Conservation (phyloP, 2,888 invertebrate species). For the Idaea dimidiata region DNA sequence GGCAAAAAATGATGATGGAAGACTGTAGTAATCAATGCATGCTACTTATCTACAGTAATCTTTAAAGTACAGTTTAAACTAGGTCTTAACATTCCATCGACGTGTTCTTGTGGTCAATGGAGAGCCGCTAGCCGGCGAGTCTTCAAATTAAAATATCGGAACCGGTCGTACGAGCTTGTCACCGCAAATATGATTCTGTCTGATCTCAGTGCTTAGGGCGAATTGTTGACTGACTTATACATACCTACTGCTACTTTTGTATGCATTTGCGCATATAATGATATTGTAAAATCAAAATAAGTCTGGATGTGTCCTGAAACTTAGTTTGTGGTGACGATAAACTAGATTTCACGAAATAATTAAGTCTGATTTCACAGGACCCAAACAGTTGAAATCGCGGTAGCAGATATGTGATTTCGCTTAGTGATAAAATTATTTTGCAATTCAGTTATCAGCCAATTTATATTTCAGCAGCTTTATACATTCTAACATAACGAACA, state of each 20-base stretch:
- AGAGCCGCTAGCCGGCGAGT: slow-evolving; percentile 5
- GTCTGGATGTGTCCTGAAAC: too few species aligned
- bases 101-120: slow-evolving; percentile 8
- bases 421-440: too few species aligned
- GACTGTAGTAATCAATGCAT: not conserved
- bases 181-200: not conserved
- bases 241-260: not conserved
- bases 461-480: too few species aligned
- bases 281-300: too few species aligned
- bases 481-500: too few species aligned
- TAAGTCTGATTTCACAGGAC: too few species aligned
- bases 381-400: too few species aligned
- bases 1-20: not conserved
- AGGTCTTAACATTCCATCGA: slow-evolving; percentile 11
- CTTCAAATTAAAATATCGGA: slow-evolving; percentile 4
- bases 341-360: too few species aligned
- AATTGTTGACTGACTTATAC: not conserved
- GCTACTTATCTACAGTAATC: not conserved
- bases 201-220: not conserved
- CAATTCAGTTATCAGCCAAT: too few species aligned
- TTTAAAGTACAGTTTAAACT: not conserved
- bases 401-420: too few species aligned
- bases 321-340: too few species aligned
- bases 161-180: slow-evolving; percentile 7
- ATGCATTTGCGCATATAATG: too few species aligned